phyloP scores from a whole-genome alignment of 1,140 invertebrate species.

The Leptoteleia sp. region DNA sequence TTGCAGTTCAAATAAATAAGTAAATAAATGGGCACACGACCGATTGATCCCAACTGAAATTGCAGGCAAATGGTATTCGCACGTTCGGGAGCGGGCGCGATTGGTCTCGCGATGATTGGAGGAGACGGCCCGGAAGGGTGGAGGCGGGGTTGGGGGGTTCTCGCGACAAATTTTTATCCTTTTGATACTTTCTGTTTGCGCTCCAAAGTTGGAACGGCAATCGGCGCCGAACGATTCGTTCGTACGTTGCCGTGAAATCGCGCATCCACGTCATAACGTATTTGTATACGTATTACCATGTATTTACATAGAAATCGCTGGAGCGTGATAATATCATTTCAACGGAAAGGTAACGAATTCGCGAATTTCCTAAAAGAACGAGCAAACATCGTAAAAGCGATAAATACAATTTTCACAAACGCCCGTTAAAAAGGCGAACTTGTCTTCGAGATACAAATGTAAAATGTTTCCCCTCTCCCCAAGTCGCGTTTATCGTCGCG shows the following conservation, averaged over 20 bases:
- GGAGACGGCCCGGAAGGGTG: neutral
- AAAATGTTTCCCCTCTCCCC: constrained; percentile 49
- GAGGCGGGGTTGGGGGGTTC: neutral
- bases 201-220: constrained; percentile 51
- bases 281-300: constrained; percentile 69
- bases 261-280: constrained; percentile 65
- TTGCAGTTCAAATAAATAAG: too few relatives aligned
- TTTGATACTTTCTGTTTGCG: constrained; percentile 60
- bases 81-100: too few relatives aligned
- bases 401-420: constrained; percentile 63
- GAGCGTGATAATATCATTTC: constrained; percentile 69
- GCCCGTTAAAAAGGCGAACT: constrained; percentile 54
- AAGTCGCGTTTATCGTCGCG: constrained; percentile 26
- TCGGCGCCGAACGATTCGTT: constrained; percentile 64
- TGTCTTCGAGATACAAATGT: constrained; percentile 41
- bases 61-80: too few relatives aligned
- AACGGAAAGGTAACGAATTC: constrained; percentile 69
- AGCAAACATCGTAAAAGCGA: constrained; percentile 64
- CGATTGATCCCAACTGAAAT: neutral
- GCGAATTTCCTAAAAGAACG: constrained; percentile 67
- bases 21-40: too few relatives aligned
- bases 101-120: neutral
- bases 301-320: constrained; percentile 68
- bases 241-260: constrained; percentile 60
- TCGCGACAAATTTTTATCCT: constrained; percentile 53